phyloP scores from a whole-genome alignment of 2,113 vertebrate species.

The human (Homo sapiens) region DNA sequence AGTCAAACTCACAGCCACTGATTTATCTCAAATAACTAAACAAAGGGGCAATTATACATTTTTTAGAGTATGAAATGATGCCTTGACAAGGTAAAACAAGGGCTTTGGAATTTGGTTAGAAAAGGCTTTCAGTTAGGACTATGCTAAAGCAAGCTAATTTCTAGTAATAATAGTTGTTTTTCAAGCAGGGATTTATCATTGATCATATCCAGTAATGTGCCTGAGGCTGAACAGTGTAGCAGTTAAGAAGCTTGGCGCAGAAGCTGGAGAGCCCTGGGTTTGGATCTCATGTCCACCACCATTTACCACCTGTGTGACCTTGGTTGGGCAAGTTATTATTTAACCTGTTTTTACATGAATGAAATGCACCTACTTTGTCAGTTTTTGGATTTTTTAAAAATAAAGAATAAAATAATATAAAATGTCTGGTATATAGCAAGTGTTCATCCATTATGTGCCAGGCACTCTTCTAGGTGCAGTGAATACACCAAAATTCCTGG shows the following conservation, averaged over 20 bases:
- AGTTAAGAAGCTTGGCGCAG: background rate
- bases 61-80: background rate
- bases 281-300: too few species aligned
- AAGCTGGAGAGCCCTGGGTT: background rate
- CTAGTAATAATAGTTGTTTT: background rate
- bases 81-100: background rate
- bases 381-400: background rate
- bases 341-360: background rate
- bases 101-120: background rate
- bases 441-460: background rate
- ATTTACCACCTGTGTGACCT: background rate
- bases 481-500: background rate
- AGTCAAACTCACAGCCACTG: background rate
- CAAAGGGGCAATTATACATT: background rate
- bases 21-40: background rate
- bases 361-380: background rate
- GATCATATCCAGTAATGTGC: too few species aligned
- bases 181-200: too few species aligned
- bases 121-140: background rate
- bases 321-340: background rate
- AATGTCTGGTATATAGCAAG: background rate
- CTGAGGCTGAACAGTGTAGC: too few species aligned
- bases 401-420: background rate
- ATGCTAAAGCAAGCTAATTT: background rate
- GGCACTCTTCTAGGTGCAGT: background rate